phyloP scores from a whole-genome alignment of 2,113 vertebrate genomes.

The Nycticryphes semicollaris region DNA sequence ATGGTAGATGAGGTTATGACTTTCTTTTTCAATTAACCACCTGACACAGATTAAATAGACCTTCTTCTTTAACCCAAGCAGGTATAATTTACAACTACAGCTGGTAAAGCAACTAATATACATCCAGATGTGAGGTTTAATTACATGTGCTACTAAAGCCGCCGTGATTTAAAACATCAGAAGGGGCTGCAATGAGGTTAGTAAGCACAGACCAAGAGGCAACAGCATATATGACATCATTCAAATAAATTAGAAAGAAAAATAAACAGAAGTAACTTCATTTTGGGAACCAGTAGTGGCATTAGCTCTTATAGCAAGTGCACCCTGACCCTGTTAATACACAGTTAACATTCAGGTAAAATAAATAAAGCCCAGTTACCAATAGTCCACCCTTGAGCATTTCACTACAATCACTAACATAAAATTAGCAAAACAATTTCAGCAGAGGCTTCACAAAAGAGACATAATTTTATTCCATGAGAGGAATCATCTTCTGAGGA shows the following conservation, averaged over 20 bases:
- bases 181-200: not conserved
- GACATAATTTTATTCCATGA: not conserved
- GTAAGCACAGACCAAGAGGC: not conserved
- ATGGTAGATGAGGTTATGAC: not conserved
- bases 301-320: not conserved
- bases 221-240: not conserved
- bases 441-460: not conserved
- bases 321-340: not conserved
- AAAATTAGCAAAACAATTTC: not conserved
- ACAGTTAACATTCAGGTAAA: not conserved
- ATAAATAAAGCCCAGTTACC: not conserved
- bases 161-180: not conserved
- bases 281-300: not conserved
- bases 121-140: not conserved
- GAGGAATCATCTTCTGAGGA: not conserved
- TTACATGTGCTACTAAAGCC: not conserved
- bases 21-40: not conserved
- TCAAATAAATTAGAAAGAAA: not conserved
- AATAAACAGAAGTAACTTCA: not conserved
- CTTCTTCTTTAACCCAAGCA: not conserved
- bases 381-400: not conserved
- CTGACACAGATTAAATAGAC: not conserved
- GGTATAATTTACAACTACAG: not conserved
- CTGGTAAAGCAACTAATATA: not conserved
- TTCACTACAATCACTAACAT: not conserved